Evolutionary conservation across 2,888 invertebrate genomes (phyloP).

Genomic region (Piscicola geometra): DNA sequence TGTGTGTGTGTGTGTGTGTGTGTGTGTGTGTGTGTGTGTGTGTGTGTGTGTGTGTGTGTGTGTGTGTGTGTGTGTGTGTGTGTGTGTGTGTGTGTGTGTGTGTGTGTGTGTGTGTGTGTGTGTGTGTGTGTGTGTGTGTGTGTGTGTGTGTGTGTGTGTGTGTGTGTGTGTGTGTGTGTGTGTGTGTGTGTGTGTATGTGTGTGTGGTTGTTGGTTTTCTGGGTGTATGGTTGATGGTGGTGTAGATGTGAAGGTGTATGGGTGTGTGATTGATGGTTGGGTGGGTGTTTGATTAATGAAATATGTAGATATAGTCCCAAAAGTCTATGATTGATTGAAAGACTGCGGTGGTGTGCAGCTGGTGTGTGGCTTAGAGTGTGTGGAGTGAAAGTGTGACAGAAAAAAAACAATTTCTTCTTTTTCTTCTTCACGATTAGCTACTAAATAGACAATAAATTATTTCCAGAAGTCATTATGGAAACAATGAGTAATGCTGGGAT

Average conservation of each 20-base stretch:
- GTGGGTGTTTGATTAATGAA: too few species aligned
- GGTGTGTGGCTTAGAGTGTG: too few species aligned
- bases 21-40: slow-evolving; percentile 12
- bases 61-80: slow-evolving; percentile 15
- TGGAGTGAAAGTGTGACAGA: too few species aligned
- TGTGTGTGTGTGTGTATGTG: slow-evolving; percentile 20
- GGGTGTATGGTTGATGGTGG: not conserved
- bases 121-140: slow-evolving; percentile 9
- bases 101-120: slow-evolving; percentile 15
- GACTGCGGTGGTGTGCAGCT: too few species aligned
- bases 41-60: slow-evolving; percentile 8
- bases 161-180: not conserved
- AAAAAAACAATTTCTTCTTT: too few species aligned
- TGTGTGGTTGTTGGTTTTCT: slow-evolving; percentile 7
- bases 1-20: slow-evolving; percentile 13
- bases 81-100: slow-evolving; percentile 15
- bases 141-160: not conserved
- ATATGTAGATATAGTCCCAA: too few species aligned
- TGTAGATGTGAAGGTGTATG: not conserved
- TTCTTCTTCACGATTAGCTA: too few species aligned
- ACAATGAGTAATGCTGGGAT: too few species aligned
- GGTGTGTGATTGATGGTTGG: too few species aligned
- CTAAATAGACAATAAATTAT: too few species aligned
- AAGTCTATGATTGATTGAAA: too few species aligned
- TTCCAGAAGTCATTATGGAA: too few species aligned